Percentiles rank a stretch among this genome's conserved stretches.
Evolutionary conservation across 2,113 vertebrate genomes (phyloP).

Genomic region (Origma solitaria): DNA sequence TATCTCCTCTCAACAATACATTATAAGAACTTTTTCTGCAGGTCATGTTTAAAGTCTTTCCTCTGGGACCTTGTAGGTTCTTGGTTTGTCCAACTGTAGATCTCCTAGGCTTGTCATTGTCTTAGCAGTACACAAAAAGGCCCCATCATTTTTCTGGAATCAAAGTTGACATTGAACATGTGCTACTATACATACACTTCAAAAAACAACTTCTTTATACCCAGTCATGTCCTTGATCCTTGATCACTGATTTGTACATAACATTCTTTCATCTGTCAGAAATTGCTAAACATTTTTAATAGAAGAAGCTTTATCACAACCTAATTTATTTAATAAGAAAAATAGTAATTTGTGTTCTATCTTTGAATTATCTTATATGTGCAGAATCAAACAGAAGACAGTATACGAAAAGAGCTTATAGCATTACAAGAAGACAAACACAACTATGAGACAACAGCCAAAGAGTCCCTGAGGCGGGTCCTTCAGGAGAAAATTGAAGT

Average conservation of each 20-base stretch:
- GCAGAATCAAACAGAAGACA: conserved; percentile 96
- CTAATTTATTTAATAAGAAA: not conserved
- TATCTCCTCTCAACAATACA: not conserved
- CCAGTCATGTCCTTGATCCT: not conserved
- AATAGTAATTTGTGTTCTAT: not conserved
- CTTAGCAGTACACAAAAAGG: not conserved
- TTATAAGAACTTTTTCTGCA: not conserved
- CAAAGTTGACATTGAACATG: not conserved
- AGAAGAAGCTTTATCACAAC: not conserved
- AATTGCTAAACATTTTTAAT: not conserved
- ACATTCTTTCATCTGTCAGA: not conserved
- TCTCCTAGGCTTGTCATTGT: not conserved
- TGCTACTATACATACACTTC: not conserved
- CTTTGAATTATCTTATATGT: not conserved
- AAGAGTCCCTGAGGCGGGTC: conserved; percentile 97
- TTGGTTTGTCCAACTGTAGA: not conserved
- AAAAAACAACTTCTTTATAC: not conserved
- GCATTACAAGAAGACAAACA: conserved; percentile 98
- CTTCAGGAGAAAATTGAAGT: conserved; percentile 99
- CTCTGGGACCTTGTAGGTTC: not conserved
- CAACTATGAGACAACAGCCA: conserved; percentile 98
- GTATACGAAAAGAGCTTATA: conserved; percentile 92
- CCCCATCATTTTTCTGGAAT: not conserved
- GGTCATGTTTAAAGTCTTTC: not conserved
- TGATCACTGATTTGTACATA: not conserved